Conservation (phyloP, 1,140 invertebrate genomes). For the Trichonephila inaurata region DNA sequence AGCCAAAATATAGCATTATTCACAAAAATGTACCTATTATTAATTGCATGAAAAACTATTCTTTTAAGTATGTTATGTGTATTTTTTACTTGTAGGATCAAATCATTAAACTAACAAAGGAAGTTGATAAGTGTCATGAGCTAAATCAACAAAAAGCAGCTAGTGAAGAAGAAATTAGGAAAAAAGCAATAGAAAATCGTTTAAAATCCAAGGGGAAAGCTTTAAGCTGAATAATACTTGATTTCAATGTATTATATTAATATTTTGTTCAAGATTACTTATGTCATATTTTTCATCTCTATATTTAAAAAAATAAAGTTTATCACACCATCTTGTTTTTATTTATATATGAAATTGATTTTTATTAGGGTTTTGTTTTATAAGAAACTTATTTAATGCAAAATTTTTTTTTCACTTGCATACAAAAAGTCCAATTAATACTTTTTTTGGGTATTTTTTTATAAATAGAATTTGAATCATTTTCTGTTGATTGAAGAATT, state of each 20-base stretch:
- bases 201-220: slow-evolving; percentile 50
- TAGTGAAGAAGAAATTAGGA: slow-evolving; percentile 33
- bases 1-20: no score
- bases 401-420: no score
- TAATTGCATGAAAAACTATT: no score
- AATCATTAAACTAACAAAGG: slow-evolving; percentile 48
- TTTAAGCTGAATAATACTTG: slow-evolving; percentile 24
- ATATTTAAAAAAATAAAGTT: neutral
- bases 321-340: neutral
- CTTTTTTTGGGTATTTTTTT: no score
- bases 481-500: no score
- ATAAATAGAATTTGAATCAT: no score
- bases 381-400: no score
- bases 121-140: slow-evolving; percentile 57
- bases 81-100: slow-evolving; percentile 36
- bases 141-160: slow-evolving; percentile 42
- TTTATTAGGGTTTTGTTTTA: no score
- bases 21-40: no score
- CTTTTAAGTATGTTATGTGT: no score
- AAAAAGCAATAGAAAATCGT: slow-evolving; percentile 19
- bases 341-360: no score
- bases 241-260: slow-evolving; percentile 1
- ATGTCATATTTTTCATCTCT: neutral
- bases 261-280: neutral
- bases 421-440: no score